Percentiles rank a stretch among this genome's conserved stretches.
Conservation (phyloP, 2,113 vertebrate genomes). For the Megaptera novaeangliae region DNA sequence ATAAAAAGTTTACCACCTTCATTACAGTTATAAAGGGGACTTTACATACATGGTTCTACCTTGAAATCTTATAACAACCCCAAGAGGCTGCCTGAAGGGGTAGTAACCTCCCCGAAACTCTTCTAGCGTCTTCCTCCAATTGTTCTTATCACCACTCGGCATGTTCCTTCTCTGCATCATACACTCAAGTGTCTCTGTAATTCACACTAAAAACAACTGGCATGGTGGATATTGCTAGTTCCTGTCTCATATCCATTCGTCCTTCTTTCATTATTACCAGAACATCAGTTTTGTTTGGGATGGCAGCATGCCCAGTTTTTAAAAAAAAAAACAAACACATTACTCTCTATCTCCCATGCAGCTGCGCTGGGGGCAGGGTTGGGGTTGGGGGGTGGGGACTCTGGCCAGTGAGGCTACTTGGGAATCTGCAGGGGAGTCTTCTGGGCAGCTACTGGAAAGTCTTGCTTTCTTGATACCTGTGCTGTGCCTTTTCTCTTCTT, state of each 20-base stretch:
- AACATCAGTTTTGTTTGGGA: background rate
- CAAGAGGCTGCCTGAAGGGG: background rate
- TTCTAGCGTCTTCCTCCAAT: background rate
- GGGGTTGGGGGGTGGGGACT: too few relatives aligned
- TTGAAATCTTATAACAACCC: background rate
- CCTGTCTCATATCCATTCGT: background rate
- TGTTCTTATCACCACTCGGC: background rate
- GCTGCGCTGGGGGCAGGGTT: background rate
- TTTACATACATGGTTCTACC: background rate
- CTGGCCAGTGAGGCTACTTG: background rate
- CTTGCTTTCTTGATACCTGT: background rate
- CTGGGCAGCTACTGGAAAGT: background rate
- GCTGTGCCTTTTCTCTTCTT: background rate
- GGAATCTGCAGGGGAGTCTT: background rate
- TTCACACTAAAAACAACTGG: background rate
- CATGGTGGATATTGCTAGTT: background rate
- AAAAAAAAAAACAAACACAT: background rate
- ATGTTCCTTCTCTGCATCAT: background rate
- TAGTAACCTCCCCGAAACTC: background rate
- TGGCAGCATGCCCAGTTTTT: background rate
- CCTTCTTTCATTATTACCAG: conserved; percentile 4
- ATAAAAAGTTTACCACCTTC: background rate
- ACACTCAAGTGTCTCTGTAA: background rate
- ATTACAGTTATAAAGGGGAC: background rate
- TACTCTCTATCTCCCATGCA: background rate